Percentiles rank a stretch among this genome's conserved stretches.
These are phyloP conservation scores for Cherax destructor DNA, from an alignment of 1,140 invertebrate species.

Conservation along the genomic window DNA sequence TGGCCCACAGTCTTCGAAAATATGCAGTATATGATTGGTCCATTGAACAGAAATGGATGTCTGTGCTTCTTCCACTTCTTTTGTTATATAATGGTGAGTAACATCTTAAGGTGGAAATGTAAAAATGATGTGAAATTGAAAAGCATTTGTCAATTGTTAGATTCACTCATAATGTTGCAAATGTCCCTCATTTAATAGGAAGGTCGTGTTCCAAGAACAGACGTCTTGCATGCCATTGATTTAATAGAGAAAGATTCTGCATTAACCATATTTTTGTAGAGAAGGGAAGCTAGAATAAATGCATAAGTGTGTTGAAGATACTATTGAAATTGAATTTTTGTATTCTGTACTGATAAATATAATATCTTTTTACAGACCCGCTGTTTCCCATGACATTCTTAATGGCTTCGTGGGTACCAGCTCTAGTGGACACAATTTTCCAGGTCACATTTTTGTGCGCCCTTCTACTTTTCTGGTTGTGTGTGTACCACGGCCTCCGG, in stretches of 20 bases:
- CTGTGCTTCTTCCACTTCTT: conserved; percentile 90
- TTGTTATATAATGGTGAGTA: conserved; percentile 93
- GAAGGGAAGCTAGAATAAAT: too few species aligned
- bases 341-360: too few species aligned
- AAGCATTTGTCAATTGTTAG: too few species aligned
- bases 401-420: conserved; percentile 91
- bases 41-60: conserved; percentile 98
- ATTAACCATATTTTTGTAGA: too few species aligned
- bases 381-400: conserved; percentile 94
- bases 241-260: too few species aligned
- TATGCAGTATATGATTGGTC: conserved; percentile 96
- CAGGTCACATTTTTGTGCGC: conserved; percentile 93
- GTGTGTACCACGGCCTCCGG: conserved; percentile 94
- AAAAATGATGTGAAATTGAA: too few species aligned
- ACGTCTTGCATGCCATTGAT: too few species aligned
- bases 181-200: too few species aligned
- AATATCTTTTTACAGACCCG: conserved; percentile 83
- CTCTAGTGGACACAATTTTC: conserved; percentile 91
- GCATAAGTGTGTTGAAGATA: too few species aligned
- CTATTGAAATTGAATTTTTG: too few species aligned
- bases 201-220: too few species aligned
- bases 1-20: conserved; percentile 90
- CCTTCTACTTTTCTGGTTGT: conserved; percentile 94
- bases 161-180: too few species aligned
- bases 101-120: background rate